Evolutionary conservation across 2,888 invertebrate genomes (phyloP), one percentile per base, ranked within the genome.

Genomic region (Cryptops parisi): DNA sequence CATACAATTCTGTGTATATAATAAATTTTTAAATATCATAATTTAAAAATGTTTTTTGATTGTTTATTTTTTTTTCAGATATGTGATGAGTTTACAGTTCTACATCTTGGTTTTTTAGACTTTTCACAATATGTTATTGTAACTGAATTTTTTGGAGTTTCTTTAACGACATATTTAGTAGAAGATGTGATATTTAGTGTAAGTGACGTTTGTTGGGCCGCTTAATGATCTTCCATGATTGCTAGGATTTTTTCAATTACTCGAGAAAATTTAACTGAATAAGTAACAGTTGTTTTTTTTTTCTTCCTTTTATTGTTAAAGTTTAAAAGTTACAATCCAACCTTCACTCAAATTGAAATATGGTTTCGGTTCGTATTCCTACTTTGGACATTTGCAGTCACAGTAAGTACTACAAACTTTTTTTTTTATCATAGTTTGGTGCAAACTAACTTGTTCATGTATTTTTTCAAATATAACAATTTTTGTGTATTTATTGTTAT

Each of bases 361-460:
- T 96, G 94, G 90, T 91, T 96, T 68, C 76, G 96, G 61, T 86
- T 94, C 67, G 84, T 94, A 63, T 96, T 94, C 70, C 74, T 94
- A 49, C 72, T 91, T 41, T 77, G 84, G 40, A 84, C 91, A 1
- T 94, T 96, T 68, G 71, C 81, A 55, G 80, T 87, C 38, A 82
- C 86, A 62, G 93, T 93, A 77, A 82, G 82, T 26, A 25, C n/a
- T 25, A 5, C 3, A 3, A 26, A 26, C 22, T 2, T 15, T 25
- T 2, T 46, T n/a, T n/a, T n/a, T n/a, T n/a, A n/a, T n/a, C n/a
- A n/a, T n/a, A n/a, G n/a, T n/a, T n/a, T n/a, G n/a, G n/a, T n/a
- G n/a, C n/a, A n/a, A n/a, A n/a, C n/a, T n/a, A n/a, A n/a, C n/a
- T n/a, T n/a, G n/a, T n/a, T n/a, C n/a, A n/a, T n/a, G n/a, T n/a